phyloP scores from a whole-genome alignment of 2,888 invertebrate species.

The Cremastinae sp. region DNA sequence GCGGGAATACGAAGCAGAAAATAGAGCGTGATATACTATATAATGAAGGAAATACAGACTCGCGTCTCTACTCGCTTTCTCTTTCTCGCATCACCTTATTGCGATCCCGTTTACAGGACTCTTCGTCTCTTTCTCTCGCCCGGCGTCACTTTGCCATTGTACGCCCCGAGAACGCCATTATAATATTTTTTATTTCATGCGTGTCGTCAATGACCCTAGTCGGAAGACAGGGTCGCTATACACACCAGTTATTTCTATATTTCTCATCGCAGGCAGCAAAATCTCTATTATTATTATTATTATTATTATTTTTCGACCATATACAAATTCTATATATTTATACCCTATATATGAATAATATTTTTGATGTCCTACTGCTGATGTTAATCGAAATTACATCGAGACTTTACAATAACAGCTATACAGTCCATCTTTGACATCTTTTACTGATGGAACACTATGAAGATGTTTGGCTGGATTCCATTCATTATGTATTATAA shows the following conservation, averaged over 20 bases:
- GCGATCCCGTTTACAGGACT: too few species aligned
- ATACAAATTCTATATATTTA: constrained; percentile 33
- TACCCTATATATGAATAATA: too few species aligned
- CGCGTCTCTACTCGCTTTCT: constrained; percentile 42
- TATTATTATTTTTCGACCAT: constrained; percentile 55
- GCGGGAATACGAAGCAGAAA: constrained; percentile 18
- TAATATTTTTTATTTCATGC: constrained; percentile 57
- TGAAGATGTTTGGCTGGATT: too few species aligned
- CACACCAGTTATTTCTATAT: constrained; percentile 64
- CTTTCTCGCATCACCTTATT: too few species aligned
- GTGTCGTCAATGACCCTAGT: constrained; percentile 63
- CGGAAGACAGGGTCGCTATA: constrained; percentile 57
- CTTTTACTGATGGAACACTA: too few species aligned
- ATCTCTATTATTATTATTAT: too few species aligned
- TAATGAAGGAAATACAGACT: constrained; percentile 28
- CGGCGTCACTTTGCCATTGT: constrained; percentile 3
- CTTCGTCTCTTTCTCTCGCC: constrained; percentile 1
- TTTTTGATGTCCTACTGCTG: too few species aligned
- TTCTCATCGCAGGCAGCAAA: constrained; percentile 64
- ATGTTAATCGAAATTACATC: too few species aligned
- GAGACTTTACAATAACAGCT: too few species aligned
- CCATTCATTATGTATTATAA: too few species aligned
- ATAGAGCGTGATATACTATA: constrained; percentile 13
- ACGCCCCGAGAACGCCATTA: constrained; percentile 51
- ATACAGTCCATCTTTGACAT: too few species aligned